A percentile compares a stretch with the other conserved stretches of the same genome.
Evolutionary conservation across 2,113 vertebrate genomes (phyloP).

Genomic region (Prunella fulvescens): DNA sequence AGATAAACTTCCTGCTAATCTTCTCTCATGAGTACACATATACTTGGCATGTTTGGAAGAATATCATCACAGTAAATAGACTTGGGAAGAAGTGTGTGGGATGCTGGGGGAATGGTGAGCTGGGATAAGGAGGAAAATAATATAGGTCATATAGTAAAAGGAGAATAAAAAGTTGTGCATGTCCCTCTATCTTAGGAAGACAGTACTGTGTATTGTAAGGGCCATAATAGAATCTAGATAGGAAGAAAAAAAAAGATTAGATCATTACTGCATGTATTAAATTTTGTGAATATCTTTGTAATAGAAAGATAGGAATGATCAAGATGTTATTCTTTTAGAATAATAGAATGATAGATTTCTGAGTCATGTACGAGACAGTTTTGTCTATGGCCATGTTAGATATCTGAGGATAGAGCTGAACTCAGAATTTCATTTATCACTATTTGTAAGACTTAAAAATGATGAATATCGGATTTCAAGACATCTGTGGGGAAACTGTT

Average conservation of each 20-base stretch:
- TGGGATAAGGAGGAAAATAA: background rate
- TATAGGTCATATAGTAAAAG: background rate
- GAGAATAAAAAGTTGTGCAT: background rate
- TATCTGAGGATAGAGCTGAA: background rate
- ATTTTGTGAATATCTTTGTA: background rate
- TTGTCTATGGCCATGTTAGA: background rate
- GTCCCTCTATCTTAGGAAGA: background rate
- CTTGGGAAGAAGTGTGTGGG: background rate
- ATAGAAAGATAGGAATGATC: background rate
- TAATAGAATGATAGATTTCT: background rate
- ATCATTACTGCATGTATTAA: background rate
- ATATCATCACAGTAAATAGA: background rate
- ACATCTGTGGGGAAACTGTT: background rate
- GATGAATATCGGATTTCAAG: constrained; percentile 15
- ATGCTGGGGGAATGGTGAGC: background rate
- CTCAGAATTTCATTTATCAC: background rate
- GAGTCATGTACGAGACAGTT: background rate
- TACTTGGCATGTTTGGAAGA: background rate
- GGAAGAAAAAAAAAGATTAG: background rate
- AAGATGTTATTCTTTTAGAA: constrained; percentile 4
- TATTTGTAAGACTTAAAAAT: background rate
- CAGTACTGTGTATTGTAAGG: background rate
- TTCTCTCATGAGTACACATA: background rate
- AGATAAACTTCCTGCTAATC: background rate
- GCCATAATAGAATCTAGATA: background rate